phyloP scores from a whole-genome alignment of 2,797 vertebrate species.

The Pangasius djambal region DNA sequence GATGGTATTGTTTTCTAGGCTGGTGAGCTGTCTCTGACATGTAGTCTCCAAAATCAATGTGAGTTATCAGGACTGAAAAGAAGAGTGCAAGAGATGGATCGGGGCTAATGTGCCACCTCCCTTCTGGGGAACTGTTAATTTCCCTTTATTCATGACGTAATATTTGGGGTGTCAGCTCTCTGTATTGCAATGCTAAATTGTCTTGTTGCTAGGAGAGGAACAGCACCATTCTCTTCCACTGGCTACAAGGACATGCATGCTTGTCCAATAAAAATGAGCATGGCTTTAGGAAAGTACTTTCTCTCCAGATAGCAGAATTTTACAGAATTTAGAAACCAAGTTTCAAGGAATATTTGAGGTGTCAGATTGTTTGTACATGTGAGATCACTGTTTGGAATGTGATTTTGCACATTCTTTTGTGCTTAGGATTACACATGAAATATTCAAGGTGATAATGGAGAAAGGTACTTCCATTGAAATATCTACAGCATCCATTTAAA shows the following conservation, averaged over 20 bases:
- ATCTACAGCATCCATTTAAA: not conserved
- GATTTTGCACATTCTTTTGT: not conserved
- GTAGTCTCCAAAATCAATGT: conserved; percentile 65
- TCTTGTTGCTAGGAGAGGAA: conserved; percentile 88
- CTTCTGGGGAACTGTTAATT: conserved; percentile 54
- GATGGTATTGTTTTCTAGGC: conserved; percentile 33
- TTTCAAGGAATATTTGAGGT: not conserved
- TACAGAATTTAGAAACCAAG: conserved; percentile 37
- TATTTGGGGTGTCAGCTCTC: conserved; percentile 77
- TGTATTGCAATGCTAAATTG: conserved; percentile 66
- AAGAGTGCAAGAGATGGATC: conserved; percentile 18
- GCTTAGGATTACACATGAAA: not conserved
- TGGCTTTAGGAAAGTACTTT: conserved; percentile 62
- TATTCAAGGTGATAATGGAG: not conserved
- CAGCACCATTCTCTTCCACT: conserved; percentile 70
- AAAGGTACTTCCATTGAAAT: not conserved
- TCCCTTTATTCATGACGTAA: conserved; percentile 79
- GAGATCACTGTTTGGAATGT: no score
- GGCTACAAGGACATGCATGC: conserved; percentile 64
- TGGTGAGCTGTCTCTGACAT: conserved; percentile 37
- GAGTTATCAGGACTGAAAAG: conserved; percentile 30
- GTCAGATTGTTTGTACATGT: not conserved
- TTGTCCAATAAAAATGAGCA: conserved; percentile 72
- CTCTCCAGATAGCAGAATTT: conserved; percentile 60
- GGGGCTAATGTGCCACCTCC: conserved; percentile 63